These are phyloP conservation scores for Dicentrarchus labrax DNA, from an alignment of 2,113 vertebrate species.

Conservation along the genomic window DNA sequence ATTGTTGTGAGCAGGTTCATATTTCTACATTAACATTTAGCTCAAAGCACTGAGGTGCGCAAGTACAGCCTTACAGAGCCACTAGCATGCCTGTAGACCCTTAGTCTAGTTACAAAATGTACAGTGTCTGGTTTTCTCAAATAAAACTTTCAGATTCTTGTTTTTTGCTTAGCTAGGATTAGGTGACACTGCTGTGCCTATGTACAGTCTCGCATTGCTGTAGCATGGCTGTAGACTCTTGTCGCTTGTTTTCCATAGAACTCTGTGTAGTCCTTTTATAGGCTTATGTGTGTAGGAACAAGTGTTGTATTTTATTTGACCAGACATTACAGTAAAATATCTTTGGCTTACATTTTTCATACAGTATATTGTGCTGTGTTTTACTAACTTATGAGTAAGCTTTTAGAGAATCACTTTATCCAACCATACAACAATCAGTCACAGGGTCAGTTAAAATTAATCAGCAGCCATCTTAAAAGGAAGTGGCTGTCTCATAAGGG, in stretches of 20 bases:
- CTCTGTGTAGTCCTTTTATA: not conserved
- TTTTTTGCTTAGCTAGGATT: not conserved
- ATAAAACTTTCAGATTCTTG: not conserved
- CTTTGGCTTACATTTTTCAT: not conserved
- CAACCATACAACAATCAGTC: not conserved
- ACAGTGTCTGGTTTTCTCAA: not conserved
- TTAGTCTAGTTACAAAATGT: not conserved
- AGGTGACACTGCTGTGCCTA: too few relatives aligned
- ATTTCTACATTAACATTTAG: not conserved
- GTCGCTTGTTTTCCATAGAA: too few relatives aligned
- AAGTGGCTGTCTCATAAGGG: conserved; percentile 27
- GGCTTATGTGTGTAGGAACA: not conserved
- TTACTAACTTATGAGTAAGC: not conserved
- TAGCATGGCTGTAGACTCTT: too few relatives aligned
- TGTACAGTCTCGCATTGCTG: too few relatives aligned
- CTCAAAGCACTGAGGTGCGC: not conserved
- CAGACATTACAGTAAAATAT: not conserved
- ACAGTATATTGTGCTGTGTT: not conserved
- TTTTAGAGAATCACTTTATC: not conserved
- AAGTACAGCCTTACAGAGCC: not conserved
- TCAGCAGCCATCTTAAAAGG: conserved; percentile 41
- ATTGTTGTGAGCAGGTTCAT: not conserved
- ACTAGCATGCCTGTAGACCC: not conserved
- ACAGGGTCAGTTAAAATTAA: conserved; percentile 47
- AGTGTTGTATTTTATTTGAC: not conserved